Evolutionary conservation across 2,113 vertebrate genomes (phyloP).

Genomic region (Gallinago jamesoni): DNA sequence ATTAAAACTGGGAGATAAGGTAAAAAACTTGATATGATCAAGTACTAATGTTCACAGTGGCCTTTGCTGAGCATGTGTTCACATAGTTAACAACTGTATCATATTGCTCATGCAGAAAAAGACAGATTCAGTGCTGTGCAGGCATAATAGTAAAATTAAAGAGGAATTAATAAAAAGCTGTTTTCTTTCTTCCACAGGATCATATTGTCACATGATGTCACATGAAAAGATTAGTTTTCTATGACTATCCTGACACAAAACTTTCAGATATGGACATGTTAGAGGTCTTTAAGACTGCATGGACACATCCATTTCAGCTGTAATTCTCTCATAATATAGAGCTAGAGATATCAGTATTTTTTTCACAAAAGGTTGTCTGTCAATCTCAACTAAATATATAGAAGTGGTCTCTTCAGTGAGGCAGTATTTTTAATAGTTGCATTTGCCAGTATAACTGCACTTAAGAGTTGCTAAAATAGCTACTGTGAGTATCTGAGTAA

Average conservation of each 20-base stretch:
- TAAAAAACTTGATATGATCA: constrained; percentile 1
- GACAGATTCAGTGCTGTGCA: not conserved
- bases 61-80: not conserved
- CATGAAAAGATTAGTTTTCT: not conserved
- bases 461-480: not conserved
- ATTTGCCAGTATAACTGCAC: not conserved
- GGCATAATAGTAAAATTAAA: not conserved
- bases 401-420: not conserved
- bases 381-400: not conserved
- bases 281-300: not conserved
- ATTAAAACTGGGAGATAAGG: constrained; percentile 14
- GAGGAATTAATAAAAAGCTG: not conserved
- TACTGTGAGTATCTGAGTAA: not conserved
- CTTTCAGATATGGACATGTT: not conserved
- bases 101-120: not conserved
- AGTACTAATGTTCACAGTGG: not conserved
- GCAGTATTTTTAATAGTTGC: not conserved
- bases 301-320: not conserved
- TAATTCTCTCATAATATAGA: not conserved
- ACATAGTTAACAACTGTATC: not conserved
- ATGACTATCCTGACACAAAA: not conserved
- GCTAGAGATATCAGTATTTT: not conserved
- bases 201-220: not conserved
- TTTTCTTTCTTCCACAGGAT: not conserved
- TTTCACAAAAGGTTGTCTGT: not conserved